Evolutionary conservation across 2,797 vertebrate species (phyloP).

Genomic region (Syndactyla subalaris): DNA sequence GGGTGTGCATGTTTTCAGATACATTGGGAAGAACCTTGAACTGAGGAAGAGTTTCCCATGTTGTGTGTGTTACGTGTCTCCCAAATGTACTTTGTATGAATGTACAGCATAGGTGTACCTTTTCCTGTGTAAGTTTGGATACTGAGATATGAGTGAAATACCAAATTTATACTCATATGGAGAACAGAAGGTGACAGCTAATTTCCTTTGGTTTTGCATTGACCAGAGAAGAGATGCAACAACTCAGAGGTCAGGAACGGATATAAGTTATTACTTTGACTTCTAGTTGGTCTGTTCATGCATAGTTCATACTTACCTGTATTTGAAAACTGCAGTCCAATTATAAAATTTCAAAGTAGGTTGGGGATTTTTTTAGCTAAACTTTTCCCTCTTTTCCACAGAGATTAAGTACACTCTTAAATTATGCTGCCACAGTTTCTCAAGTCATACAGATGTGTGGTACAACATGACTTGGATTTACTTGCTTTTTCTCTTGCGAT

Average conservation of each 20-base stretch:
- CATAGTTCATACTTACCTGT: background rate
- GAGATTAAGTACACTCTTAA: background rate
- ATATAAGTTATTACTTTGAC: background rate
- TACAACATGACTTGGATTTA: background rate
- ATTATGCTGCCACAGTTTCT: background rate
- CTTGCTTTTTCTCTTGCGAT: background rate
- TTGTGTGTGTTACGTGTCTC: background rate
- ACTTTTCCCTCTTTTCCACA: background rate
- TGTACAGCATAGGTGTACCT: background rate
- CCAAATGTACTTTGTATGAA: background rate
- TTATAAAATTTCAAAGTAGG: background rate
- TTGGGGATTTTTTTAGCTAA: background rate
- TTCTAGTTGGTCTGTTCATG: background rate
- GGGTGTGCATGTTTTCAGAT: background rate
- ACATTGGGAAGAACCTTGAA: background rate
- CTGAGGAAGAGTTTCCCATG: background rate
- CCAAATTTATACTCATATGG: background rate
- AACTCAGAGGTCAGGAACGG: background rate
- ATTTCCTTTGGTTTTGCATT: background rate
- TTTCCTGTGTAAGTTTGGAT: background rate
- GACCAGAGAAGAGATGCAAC: background rate
- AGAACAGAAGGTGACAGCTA: background rate
- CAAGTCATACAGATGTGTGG: background rate
- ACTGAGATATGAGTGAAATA: background rate
- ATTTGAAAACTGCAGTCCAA: background rate